Conservation (phyloP, 2,113 vertebrate species). For the Oncorhynchus nerka region DNA sequence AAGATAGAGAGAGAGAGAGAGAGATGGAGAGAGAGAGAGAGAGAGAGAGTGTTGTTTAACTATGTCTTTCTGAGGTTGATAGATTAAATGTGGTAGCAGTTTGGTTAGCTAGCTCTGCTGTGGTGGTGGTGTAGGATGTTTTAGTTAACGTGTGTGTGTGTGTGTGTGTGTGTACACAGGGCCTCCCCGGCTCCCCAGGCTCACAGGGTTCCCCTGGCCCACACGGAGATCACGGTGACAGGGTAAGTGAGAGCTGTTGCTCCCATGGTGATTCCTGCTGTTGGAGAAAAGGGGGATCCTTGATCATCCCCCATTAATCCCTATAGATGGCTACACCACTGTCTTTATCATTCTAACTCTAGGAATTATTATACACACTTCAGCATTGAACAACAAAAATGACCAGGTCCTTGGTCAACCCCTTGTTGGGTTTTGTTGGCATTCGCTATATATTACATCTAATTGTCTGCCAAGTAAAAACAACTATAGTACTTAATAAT, state of each 20-base stretch:
- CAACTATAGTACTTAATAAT: no score
- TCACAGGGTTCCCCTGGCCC: slow-evolving; percentile 86
- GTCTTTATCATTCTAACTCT: no score
- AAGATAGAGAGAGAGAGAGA: slow-evolving; percentile 31
- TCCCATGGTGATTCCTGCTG: slow-evolving; percentile 1
- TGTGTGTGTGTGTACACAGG: slow-evolving; percentile 74
- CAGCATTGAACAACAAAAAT: no score
- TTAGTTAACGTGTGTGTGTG: slow-evolving; percentile 16
- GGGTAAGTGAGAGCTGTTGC: slow-evolving; percentile 78
- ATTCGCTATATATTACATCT: no score
- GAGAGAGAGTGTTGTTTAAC: slow-evolving; percentile 42
- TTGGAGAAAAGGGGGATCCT: no score
- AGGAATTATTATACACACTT: no score
- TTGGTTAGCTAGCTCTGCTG: slow-evolving; percentile 36
- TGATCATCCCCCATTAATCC: no score
- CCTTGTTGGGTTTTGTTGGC: no score
- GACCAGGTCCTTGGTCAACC: no score
- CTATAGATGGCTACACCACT: no score
- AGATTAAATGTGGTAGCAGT: slow-evolving; percentile 47
- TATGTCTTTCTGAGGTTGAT: slow-evolving; percentile 40
- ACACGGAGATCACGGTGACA: slow-evolving; percentile 89
- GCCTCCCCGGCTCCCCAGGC: slow-evolving; percentile 88
- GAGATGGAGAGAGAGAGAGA: slow-evolving; percentile 44
- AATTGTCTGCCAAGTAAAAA: no score
- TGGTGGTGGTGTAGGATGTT: slow-evolving; percentile 39